A percentile compares a stretch with the other conserved stretches of the same genome.
Conservation (phyloP, 2,797 vertebrate genomes). For the Staurois parvus region DNA sequence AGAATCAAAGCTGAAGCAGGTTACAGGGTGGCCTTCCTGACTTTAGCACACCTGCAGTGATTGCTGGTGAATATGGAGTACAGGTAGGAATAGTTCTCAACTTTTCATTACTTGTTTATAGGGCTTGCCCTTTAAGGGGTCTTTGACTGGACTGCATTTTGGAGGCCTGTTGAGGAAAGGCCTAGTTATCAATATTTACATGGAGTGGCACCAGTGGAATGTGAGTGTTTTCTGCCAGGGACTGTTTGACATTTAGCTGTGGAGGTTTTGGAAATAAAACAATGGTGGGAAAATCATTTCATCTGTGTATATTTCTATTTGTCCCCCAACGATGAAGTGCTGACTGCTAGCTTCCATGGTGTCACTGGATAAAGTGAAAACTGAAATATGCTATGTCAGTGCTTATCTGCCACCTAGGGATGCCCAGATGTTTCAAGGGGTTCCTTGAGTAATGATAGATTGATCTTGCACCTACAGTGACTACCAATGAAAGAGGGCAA, state of each 20-base stretch:
- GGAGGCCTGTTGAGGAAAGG: background rate
- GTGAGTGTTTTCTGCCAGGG: background rate
- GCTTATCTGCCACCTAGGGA: background rate
- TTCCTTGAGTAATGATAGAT: no score
- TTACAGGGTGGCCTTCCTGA: background rate
- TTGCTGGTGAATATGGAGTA: no score
- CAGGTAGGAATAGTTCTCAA: background rate
- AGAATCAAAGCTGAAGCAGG: background rate
- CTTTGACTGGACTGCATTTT: background rate
- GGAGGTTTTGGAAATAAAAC: background rate
- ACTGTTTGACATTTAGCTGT: background rate
- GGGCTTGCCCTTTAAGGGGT: no score
- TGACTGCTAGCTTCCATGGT: background rate
- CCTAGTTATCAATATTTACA: background rate
- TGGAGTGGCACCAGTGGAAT: slow-evolving; percentile 1
- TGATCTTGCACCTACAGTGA: no score
- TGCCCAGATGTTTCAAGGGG: no score
- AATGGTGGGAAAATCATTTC: background rate
- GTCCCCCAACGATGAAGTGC: background rate
- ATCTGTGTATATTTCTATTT: background rate
- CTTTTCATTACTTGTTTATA: background rate
- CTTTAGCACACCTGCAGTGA: no score
- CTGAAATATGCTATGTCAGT: background rate
- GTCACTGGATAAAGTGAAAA: background rate
- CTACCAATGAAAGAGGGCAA: no score